A percentile compares a stretch with the other conserved stretches of the same genome.
phyloP scores from a whole-genome alignment of 2,888 invertebrate genomes.

The Glaucopsyche alexis region DNA sequence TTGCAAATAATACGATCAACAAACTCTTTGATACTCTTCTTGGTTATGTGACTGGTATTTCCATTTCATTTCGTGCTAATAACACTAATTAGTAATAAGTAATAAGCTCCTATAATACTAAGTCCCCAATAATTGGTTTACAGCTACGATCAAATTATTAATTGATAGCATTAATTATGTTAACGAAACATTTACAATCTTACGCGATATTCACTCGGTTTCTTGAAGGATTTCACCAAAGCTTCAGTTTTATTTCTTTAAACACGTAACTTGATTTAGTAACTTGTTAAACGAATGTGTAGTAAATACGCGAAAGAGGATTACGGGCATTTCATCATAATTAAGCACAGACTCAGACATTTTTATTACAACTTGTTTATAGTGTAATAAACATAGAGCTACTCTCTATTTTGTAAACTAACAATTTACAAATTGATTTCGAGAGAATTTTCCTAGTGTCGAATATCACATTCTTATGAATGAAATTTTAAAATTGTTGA shows the following conservation, averaged over 20 bases:
- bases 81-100: neutral
- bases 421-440: too few species aligned
- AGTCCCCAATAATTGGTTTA: neutral
- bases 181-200: neutral
- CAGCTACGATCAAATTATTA: neutral
- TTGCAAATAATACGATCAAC: neutral
- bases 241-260: neutral
- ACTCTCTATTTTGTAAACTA: neutral
- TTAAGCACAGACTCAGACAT: slow-evolving; percentile 12
- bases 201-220: too few species aligned
- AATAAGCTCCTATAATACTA: neutral
- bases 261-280: neutral
- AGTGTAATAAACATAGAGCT: neutral
- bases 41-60: neutral
- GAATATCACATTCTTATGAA: too few species aligned
- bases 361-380: neutral
- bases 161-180: neutral
- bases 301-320: neutral
- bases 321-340: slow-evolving; percentile 2
- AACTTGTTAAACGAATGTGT: slow-evolving; percentile 7
- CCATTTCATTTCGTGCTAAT: neutral
- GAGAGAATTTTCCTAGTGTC: too few species aligned
- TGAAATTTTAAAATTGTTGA: too few species aligned
- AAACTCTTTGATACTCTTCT: neutral
- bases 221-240: neutral